Conservation (phyloP, 2,888 invertebrate genomes). For the Drosophila testacea region DNA sequence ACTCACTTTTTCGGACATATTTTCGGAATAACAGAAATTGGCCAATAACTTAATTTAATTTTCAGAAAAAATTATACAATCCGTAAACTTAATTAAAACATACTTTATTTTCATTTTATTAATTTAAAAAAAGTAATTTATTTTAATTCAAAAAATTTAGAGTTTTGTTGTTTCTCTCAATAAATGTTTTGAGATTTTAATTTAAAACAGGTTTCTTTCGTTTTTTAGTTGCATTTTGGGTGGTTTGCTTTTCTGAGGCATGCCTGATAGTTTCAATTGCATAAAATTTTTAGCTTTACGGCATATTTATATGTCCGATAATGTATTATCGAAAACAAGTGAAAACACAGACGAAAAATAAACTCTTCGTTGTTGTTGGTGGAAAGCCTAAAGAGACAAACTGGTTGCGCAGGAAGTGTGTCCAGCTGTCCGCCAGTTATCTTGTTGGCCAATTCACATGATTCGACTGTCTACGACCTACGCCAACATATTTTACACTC, state of each 20-base stretch:
- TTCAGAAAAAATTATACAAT: too few relatives aligned
- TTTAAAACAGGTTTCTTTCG: not conserved
- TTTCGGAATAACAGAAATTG: too few relatives aligned
- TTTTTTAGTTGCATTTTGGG: too few relatives aligned
- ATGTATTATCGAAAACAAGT: constrained; percentile 24
- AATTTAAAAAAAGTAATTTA: too few relatives aligned
- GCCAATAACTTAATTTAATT: too few relatives aligned
- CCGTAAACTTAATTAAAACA: too few relatives aligned
- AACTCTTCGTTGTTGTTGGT: constrained; percentile 29
- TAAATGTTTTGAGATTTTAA: constrained; percentile 57
- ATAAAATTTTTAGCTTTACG: not conserved
- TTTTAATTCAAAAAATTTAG: too few relatives aligned
- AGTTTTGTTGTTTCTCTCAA: too few relatives aligned
- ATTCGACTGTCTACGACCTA: constrained; percentile 76
- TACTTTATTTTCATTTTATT: too few relatives aligned
- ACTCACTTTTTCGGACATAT: too few relatives aligned
- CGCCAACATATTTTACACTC: constrained; percentile 63
- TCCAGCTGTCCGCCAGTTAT: constrained; percentile 47
- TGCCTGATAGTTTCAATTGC: too few relatives aligned
- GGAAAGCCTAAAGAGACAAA: constrained; percentile 62
- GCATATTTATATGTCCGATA: constrained; percentile 33
- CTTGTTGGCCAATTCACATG: constrained; percentile 71
- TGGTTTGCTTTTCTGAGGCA: too few relatives aligned
- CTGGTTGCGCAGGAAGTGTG: constrained; percentile 70
- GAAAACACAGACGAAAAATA: constrained; percentile 22